Evolutionary conservation across 2,113 vertebrate species (phyloP).

Genomic region (Cercopithecus mona): DNA sequence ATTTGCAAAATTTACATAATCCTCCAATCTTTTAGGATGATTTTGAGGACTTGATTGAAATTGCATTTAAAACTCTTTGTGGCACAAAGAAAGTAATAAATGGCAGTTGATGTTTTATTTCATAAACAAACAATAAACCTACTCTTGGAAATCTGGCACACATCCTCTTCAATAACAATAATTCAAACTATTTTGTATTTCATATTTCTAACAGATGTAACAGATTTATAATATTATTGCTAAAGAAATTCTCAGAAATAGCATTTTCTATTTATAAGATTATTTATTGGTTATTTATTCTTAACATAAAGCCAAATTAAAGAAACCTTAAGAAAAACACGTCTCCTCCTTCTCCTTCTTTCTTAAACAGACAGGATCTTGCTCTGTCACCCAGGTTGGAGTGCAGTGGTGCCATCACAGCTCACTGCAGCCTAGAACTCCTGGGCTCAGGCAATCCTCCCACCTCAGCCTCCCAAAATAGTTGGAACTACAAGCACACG

Average conservation of each 20-base stretch:
- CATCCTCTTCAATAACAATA: background rate
- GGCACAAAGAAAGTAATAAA: background rate
- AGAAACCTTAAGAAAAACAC: background rate
- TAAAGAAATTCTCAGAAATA: conserved; percentile 21
- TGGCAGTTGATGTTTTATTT: background rate
- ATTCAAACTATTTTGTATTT: background rate
- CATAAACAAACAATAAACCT: background rate
- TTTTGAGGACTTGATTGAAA: background rate
- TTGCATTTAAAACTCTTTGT: background rate
- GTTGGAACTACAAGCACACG: too few species aligned
- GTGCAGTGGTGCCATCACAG: too few species aligned
- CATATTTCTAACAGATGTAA: background rate
- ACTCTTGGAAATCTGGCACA: background rate
- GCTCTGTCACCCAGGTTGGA: too few species aligned
- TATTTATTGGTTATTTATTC: background rate
- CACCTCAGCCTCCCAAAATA: too few species aligned
- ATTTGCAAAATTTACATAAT: background rate
- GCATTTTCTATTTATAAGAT: background rate
- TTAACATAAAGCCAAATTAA: background rate
- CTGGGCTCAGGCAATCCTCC: too few species aligned
- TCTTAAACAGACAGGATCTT: too few species aligned
- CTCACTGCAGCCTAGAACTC: too few species aligned
- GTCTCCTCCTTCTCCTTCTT: too few species aligned
- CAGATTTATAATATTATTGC: background rate
- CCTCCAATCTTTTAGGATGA: background rate